Conservation (phyloP, 2,113 vertebrate genomes). For the Euleptes europaea region DNA sequence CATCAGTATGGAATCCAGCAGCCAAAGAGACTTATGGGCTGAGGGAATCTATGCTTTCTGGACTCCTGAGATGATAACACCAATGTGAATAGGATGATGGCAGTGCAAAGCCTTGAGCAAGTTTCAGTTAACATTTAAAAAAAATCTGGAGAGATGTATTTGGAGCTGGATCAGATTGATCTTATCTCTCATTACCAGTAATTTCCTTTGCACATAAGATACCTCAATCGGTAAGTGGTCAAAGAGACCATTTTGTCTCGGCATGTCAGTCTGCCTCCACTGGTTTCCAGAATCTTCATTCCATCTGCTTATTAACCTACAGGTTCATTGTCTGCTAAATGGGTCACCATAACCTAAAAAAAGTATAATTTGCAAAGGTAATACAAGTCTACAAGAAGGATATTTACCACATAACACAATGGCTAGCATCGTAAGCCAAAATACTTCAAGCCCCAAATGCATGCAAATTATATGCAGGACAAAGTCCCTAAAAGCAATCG, state of each 20-base stretch:
- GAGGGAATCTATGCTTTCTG: no score
- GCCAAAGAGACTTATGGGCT: not conserved
- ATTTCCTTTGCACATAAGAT: not conserved
- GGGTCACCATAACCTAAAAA: conserved; percentile 17
- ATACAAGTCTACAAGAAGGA: not conserved
- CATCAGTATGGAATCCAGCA: not conserved
- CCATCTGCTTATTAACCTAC: conserved; percentile 10
- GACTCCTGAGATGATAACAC: not conserved
- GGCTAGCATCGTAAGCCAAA: not conserved
- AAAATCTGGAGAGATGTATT: not conserved
- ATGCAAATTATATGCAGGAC: not conserved
- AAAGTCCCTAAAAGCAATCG: not conserved
- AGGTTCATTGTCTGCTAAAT: conserved; percentile 16
- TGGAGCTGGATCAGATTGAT: conserved; percentile 22
- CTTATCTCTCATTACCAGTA: not conserved
- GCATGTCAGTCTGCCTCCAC: not conserved
- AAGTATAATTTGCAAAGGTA: conserved; percentile 40
- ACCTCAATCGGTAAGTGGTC: not conserved
- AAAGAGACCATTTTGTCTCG: not conserved
- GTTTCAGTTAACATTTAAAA: not conserved
- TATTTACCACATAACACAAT: not conserved
- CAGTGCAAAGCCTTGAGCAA: not conserved
- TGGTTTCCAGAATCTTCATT: not conserved
- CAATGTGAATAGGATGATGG: not conserved
- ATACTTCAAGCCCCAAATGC: not conserved